phyloP scores from a whole-genome alignment of 2,797 vertebrate genomes.

The Tinamus major region DNA sequence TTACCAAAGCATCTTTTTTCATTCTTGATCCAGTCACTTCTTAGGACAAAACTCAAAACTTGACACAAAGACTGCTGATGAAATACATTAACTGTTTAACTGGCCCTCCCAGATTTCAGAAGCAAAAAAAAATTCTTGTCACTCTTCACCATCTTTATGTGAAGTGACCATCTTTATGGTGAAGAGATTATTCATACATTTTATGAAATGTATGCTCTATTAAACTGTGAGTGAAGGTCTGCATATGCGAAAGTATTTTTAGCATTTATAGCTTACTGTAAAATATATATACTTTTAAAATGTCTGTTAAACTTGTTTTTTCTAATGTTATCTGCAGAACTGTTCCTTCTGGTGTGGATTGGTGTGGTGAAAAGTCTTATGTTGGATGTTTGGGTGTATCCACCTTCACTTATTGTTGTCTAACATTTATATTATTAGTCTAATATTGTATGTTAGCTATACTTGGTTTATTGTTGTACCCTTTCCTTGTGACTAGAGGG shows the following conservation, averaged over 20 bases:
- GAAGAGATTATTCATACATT: background rate
- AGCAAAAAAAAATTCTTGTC: no score
- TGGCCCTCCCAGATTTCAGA: background rate
- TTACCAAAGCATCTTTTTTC: background rate
- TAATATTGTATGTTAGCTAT: background rate
- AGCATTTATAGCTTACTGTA: background rate
- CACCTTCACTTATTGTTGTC: background rate
- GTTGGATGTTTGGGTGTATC: background rate
- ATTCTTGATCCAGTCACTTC: background rate
- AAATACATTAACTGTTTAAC: background rate
- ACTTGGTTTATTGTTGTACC: background rate
- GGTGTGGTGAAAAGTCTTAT: background rate
- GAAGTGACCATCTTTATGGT: no score
- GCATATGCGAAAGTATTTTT: background rate
- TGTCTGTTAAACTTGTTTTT: background rate
- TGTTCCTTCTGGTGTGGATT: background rate
- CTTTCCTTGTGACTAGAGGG: background rate
- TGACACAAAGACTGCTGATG: background rate
- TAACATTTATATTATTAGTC: background rate
- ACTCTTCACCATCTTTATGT: background rate
- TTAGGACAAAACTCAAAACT: background rate
- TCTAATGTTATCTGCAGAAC: background rate
- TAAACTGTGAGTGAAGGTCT: background rate
- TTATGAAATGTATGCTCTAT: background rate
- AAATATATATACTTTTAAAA: background rate